Percentiles rank a stretch among this genome's conserved stretches.
These are phyloP conservation scores for Eublepharis macularius DNA, from an alignment of 2,113 vertebrate species.

Conservation along the genomic window DNA sequence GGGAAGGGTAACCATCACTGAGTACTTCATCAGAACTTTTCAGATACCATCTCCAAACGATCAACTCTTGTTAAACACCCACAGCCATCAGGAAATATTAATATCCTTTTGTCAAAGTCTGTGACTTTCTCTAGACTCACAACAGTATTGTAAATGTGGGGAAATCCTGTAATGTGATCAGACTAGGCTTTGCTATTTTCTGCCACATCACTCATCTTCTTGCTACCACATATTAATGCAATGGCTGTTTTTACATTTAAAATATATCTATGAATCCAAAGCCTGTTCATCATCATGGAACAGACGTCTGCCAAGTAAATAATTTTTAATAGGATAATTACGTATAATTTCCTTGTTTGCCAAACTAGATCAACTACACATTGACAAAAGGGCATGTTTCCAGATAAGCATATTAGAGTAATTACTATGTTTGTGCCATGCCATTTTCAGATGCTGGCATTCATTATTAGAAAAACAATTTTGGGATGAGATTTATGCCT, in stretches of 20 bases:
- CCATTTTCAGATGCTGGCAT: conserved; percentile 11
- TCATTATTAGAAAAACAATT: conserved; percentile 1
- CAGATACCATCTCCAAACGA: too few relatives aligned
- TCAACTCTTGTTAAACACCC: too few relatives aligned
- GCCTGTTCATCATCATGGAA: conserved; percentile 23
- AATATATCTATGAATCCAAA: conserved; percentile 1
- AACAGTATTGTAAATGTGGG: too few relatives aligned
- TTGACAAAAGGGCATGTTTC: conserved; percentile 3
- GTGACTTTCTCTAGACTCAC: too few relatives aligned
- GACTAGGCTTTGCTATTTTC: background rate
- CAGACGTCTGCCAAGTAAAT: background rate
- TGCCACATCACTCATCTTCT: background rate
- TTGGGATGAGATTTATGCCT: background rate
- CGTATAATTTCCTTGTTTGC: conserved; percentile 21
- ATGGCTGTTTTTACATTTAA: background rate
- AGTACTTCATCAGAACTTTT: too few relatives aligned
- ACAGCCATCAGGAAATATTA: too few relatives aligned
- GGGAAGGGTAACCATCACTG: too few relatives aligned
- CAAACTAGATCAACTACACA: conserved; percentile 13
- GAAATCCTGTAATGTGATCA: too few relatives aligned
- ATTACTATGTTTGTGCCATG: background rate
- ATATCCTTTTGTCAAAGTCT: too few relatives aligned
- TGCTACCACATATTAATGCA: background rate
- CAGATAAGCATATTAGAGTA: background rate
- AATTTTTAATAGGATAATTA: conserved; percentile 21